A percentile compares a stretch with the other conserved stretches of the same genome.
Conservation (phyloP, 2,797 vertebrate species). For the Fistularia commersonii region DNA sequence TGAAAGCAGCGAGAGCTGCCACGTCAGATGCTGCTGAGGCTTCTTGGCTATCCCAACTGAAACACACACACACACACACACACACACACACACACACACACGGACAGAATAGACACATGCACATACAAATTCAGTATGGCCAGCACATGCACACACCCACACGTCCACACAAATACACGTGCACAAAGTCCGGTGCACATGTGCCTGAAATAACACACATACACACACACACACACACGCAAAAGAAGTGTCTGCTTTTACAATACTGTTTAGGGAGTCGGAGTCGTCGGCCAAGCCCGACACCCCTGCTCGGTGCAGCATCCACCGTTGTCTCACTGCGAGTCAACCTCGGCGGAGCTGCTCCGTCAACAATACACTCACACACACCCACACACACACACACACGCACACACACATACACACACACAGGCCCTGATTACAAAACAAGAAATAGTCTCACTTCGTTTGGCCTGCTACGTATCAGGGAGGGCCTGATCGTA, state of each 20-base stretch:
- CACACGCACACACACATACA: too few relatives aligned
- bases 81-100: constrained; percentile 19
- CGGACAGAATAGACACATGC: constrained; percentile 14
- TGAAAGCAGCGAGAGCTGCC: constrained; percentile 67
- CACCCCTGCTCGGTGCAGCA: constrained; percentile 50
- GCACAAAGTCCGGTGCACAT: too few relatives aligned
- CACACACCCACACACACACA: too few relatives aligned
- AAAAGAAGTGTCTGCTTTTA: constrained; percentile 46
- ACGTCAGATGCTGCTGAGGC: constrained; percentile 72
- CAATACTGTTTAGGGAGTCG: constrained; percentile 38
- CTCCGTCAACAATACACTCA: constrained; percentile 58
- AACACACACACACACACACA: constrained; percentile 33
- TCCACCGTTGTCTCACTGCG: constrained; percentile 50
- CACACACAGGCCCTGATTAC: constrained; percentile 51
- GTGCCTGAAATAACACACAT: too few relatives aligned
- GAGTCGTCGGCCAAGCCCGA: constrained; percentile 53
- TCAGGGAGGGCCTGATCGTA: constrained; percentile 33
- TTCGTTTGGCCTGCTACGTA: constrained; percentile 29
- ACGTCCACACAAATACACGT: constrained; percentile 13
- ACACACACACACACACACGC: constrained; percentile 11
- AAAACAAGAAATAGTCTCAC: constrained; percentile 51
- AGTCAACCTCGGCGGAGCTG: constrained; percentile 54
- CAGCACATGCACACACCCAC: constrained; percentile 8
- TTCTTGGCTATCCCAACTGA: constrained; percentile 67
- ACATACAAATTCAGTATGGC: constrained; percentile 5